Conservation (phyloP, 2,888 invertebrate species). For the Eristalis pertinax region DNA sequence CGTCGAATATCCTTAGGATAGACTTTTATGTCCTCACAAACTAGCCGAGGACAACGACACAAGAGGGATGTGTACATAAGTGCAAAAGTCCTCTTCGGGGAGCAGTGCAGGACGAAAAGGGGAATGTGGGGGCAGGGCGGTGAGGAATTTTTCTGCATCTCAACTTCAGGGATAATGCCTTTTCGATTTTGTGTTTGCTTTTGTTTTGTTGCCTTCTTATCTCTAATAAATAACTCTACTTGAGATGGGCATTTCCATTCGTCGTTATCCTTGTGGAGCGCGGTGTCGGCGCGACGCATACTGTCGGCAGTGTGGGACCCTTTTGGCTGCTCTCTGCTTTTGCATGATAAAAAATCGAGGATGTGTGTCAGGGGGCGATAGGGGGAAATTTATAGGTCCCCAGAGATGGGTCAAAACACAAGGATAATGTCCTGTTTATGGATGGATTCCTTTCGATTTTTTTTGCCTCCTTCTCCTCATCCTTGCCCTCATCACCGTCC, state of each 20-base stretch:
- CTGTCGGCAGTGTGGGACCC: not conserved
- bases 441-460: slow-evolving; percentile 67
- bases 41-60: not conserved
- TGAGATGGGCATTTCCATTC: slow-evolving; percentile 49
- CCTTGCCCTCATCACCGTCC: slow-evolving; percentile 2
- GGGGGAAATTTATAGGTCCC: slow-evolving; percentile 81
- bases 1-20: slow-evolving; percentile 62
- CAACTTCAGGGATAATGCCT: slow-evolving; percentile 36
- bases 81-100: not conserved
- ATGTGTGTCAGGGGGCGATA: slow-evolving; percentile 66
- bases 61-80: not conserved
- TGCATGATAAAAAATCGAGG: slow-evolving; percentile 61
- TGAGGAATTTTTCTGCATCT: slow-evolving; percentile 53
- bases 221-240: slow-evolving; percentile 65
- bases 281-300: not conserved
- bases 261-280: slow-evolving; percentile 48
- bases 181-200: not conserved
- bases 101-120: not conserved
- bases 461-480: no score
- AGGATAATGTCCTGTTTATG: slow-evolving; percentile 74
- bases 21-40: slow-evolving; percentile 26
- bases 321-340: slow-evolving; percentile 25
- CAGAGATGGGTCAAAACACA: slow-evolving; percentile 75
- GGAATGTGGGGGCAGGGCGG: not conserved
- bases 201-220: slow-evolving; percentile 48